Conservation (phyloP, 2,113 vertebrate species). For the Tetraodon nigroviridis region DNA sequence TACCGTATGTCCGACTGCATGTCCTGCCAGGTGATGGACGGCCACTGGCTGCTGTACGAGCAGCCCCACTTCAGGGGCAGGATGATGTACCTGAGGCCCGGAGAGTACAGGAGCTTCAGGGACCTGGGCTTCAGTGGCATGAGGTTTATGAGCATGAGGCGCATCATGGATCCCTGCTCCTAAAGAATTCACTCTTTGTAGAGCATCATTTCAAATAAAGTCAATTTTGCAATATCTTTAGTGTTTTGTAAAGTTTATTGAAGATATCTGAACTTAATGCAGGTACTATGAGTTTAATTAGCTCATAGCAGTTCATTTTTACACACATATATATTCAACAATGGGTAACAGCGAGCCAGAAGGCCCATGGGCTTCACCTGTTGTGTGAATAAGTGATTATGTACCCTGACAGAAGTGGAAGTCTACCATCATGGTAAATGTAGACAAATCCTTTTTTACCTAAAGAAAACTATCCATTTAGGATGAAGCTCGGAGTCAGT, state of each 20-base stretch:
- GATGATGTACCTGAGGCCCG: conserved; percentile 65
- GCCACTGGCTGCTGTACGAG: conserved; percentile 75
- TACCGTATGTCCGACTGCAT: conserved; percentile 44
- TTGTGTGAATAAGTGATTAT: no score
- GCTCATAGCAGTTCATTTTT: no score
- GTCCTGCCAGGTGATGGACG: conserved; percentile 73
- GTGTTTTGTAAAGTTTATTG: background rate
- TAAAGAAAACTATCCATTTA: no score
- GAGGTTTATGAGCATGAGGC: conserved; percentile 64
- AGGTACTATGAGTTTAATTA: no score
- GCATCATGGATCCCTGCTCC: conserved; percentile 62
- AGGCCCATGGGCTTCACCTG: no score
- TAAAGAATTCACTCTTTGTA: conserved; percentile 29
- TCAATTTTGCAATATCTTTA: conserved; percentile 1
- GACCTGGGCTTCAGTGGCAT: conserved; percentile 48
- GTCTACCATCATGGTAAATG: no score
- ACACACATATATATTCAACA: no score
- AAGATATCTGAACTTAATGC: no score
- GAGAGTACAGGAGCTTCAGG: conserved; percentile 66
- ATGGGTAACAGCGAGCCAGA: no score
- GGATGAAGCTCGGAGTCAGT: no score
- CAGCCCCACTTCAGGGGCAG: conserved; percentile 67
- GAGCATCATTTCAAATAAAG: conserved; percentile 25
- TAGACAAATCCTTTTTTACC: no score
- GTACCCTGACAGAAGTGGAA: no score